Conservation (phyloP, 2,797 vertebrate genomes). For the Amblyraja radiata region DNA sequence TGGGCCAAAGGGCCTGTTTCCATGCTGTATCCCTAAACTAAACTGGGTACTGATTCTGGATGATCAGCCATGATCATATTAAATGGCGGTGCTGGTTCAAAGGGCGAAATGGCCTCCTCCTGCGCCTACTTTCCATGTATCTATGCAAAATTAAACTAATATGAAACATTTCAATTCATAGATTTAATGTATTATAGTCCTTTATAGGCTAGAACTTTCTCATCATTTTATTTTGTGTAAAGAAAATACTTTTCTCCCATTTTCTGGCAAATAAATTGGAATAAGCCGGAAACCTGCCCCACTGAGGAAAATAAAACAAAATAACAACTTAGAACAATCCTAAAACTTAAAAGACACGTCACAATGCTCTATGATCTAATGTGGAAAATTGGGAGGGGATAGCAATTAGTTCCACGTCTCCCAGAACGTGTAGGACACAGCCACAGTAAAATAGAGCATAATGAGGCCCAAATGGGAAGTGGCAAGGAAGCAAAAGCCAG, state of each 20-base stretch:
- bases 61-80: too few relatives aligned
- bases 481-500: neutral
- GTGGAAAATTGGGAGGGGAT: slow-evolving; percentile 9
- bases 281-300: neutral
- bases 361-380: neutral
- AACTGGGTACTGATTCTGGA: too few relatives aligned
- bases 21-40: too few relatives aligned
- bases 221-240: neutral
- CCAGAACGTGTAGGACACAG: neutral
- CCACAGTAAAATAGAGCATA: neutral
- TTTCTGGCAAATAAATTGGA: neutral
- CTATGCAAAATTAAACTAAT: too few relatives aligned
- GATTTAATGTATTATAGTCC: neutral
- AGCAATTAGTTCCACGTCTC: neutral
- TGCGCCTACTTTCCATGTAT: too few relatives aligned
- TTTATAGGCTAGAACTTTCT: neutral
- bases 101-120: too few relatives aligned
- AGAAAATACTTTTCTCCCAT: neutral
- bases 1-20: too few relatives aligned
- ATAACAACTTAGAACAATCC: neutral
- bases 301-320: neutral
- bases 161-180: neutral
- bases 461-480: neutral
- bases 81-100: too few relatives aligned
- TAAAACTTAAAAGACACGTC: neutral